These are phyloP conservation scores for Macaria liturata DNA, from an alignment of 2,888 invertebrate genomes.

Conservation along the genomic window DNA sequence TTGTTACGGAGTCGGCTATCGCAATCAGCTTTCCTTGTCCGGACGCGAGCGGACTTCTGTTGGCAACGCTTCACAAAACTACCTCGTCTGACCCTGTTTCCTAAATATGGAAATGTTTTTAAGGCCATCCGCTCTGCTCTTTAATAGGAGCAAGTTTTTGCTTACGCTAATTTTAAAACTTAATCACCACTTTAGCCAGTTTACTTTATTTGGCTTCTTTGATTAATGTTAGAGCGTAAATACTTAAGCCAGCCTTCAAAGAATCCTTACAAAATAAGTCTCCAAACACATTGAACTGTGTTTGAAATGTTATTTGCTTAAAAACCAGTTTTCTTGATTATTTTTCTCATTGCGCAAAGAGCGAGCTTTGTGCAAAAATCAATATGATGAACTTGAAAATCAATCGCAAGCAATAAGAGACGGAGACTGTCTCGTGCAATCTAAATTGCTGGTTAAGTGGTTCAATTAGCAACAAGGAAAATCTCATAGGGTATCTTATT, in stretches of 20 bases:
- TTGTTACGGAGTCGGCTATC: constrained; percentile 49
- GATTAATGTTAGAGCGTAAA: constrained; percentile 8
- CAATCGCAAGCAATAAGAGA: not conserved
- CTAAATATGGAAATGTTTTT: constrained; percentile 74
- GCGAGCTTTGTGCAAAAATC: too few relatives aligned
- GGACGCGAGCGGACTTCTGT: constrained; percentile 35
- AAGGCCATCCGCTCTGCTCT: constrained; percentile 54
- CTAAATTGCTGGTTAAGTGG: constrained; percentile 18
- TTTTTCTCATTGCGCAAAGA: too few relatives aligned
- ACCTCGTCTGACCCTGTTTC: constrained; percentile 67
- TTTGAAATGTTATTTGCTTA: too few relatives aligned
- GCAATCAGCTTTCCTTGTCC: constrained; percentile 65
- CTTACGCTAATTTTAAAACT: constrained; percentile 9
- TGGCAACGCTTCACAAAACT: constrained; percentile 54
- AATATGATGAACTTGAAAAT: too few relatives aligned
- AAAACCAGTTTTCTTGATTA: too few relatives aligned
- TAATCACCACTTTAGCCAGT: not conserved
- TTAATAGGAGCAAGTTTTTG: constrained; percentile 29
- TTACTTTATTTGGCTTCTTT: constrained; percentile 16
- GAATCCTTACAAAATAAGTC: not conserved
- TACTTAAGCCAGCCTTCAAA: constrained; percentile 4
- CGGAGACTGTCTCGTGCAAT: not conserved
- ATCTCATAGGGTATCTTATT: constrained; percentile 23
- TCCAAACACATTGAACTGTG: not conserved
- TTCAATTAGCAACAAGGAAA: constrained; percentile 19